Base-by-base conservation (phyloP, 2,888 invertebrate species). In the Diabrotica balteata region DNA sequence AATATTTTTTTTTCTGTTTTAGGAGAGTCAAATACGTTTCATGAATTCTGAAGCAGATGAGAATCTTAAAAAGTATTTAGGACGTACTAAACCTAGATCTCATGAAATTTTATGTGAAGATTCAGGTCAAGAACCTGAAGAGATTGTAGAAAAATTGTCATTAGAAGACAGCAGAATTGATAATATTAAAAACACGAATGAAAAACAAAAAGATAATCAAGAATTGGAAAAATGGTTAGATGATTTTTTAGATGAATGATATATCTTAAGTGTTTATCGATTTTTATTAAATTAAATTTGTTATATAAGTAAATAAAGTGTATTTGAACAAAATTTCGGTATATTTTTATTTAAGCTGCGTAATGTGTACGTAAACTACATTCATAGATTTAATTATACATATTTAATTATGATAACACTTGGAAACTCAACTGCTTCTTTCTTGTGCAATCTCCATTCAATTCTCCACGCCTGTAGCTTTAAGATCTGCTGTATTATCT, bases 171-270 rank as follows among this genome's bases (percentile, higher is more conserved):
- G 6, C 11, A 9, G 8, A 11, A 42, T 7, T 45, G 55, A 45
- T 17, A 45, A 63, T 22, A 32, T n/a, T 11, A n/a, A 57, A 11
- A 58, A 45, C 11, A 5, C 32, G 32, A 50, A 6, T 43, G 51
- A 54, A 46, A 54, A 8, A 11, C 9, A 54, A n/a, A 47, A 55
- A 8, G 55, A 64, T 10, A 64, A 64, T 46, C 51, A 52, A 42
- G 64, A 64, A 32, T 59, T 64, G 47, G 64, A 64, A 52, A 58
- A 64, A 11, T 64, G 64, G 64, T 44, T 64, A 43, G 64, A 64
- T 45, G 58, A 64, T 59, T 59, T 64, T 59, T 59, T 64, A 64
- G 46, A 58, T 45, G 58, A 58, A 51, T 64, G 45, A 64, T 32
- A 17, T 17, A 5, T 32, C 32, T 3, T 32, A 32, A 32, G 32